These are phyloP conservation scores for Eulemur coronatus DNA, from an alignment of 2,797 vertebrate genomes.

Conservation along the genomic window DNA sequence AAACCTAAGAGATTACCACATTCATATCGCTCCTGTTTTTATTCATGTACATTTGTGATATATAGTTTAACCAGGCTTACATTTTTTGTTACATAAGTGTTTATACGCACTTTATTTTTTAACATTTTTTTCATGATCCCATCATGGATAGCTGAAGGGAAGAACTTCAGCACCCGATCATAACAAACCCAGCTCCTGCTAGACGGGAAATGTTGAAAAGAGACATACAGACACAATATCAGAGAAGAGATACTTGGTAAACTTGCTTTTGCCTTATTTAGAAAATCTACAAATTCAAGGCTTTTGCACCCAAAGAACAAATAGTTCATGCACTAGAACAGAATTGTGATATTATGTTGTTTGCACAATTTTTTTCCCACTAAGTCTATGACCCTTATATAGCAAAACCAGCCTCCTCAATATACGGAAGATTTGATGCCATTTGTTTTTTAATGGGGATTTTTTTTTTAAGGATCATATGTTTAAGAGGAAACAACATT, in stretches of 20 bases:
- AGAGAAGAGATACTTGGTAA: background rate
- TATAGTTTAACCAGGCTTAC: background rate
- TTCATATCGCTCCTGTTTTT: background rate
- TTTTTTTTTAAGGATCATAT: background rate
- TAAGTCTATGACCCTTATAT: background rate
- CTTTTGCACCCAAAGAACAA: background rate
- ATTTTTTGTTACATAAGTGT: background rate
- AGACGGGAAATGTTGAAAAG: background rate
- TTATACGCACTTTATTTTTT: background rate
- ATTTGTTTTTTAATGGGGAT: background rate
- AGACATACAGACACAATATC: background rate
- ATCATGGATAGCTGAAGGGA: background rate
- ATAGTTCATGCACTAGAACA: background rate
- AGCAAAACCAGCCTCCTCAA: background rate
- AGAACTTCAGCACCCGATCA: background rate
- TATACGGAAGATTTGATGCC: background rate
- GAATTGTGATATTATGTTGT: background rate
- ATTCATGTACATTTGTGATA: background rate
- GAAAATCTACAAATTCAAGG: background rate
- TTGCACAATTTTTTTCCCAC: background rate
- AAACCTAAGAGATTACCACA: background rate
- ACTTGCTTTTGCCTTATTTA: background rate
- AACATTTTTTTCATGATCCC: background rate
- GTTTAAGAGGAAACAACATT: slow-evolving; percentile 14
- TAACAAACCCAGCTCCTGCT: background rate